A percentile compares a stretch with the other conserved stretches of the same genome.
These are phyloP conservation scores for Bombus difficillimus DNA, from an alignment of 1,140 invertebrate genomes.

Conservation along the genomic window DNA sequence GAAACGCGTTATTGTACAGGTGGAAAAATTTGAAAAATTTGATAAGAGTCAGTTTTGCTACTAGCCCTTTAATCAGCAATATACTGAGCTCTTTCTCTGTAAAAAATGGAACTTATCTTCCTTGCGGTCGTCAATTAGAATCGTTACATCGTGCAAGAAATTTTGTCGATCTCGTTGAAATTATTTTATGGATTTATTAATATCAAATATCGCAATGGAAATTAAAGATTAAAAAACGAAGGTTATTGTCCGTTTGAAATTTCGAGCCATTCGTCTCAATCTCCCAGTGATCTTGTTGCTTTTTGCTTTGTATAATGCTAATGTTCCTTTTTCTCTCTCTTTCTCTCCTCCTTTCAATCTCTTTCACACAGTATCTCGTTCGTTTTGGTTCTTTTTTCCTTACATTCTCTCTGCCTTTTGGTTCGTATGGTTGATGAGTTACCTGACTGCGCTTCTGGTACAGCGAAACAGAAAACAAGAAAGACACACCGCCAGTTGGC, in stretches of 20 bases:
- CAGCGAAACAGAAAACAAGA: slow-evolving; percentile 80
- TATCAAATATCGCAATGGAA: neutral
- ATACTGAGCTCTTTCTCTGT: no score
- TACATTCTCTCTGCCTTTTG: slow-evolving; percentile 60
- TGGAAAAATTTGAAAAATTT: no score
- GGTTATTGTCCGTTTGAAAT: neutral
- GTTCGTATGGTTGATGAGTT: slow-evolving; percentile 66
- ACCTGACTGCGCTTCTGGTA: slow-evolving; percentile 81
- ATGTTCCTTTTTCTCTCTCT: slow-evolving; percentile 51
- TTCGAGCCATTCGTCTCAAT: neutral
- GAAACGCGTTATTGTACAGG: neutral
- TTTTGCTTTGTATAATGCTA: neutral
- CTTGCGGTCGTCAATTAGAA: neutral
- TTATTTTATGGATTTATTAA: neutral
- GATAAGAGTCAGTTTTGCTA: neutral
- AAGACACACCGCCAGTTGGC: slow-evolving; percentile 70
- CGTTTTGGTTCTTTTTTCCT: neutral
- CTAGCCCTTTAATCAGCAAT: no score
- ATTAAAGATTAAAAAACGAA: no score
- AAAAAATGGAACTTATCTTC: neutral
- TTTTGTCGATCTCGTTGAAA: neutral
- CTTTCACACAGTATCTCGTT: neutral
- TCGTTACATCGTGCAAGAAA: no score
- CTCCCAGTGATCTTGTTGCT: slow-evolving; percentile 1
- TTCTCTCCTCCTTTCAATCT: slow-evolving; percentile 1